Evolutionary conservation across 2,888 invertebrate genomes (phyloP), one percentile per base, ranked within the genome.

Genomic region (Papilio gigon): DNA sequence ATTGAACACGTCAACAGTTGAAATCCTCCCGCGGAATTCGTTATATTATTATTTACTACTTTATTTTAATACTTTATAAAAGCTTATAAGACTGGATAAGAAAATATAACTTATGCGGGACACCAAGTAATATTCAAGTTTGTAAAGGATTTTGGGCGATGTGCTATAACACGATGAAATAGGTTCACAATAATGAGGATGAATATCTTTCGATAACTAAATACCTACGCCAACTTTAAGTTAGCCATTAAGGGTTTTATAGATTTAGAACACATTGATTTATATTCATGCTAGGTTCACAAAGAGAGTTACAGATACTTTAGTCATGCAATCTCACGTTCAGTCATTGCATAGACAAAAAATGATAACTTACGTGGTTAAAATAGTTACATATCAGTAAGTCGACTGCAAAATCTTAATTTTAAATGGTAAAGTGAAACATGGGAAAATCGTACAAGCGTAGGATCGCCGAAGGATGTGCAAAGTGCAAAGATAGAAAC

Each of bases 261-360:
- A 40, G 6, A 17, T 27, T 30, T n/a, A 30, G 2, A 17, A 4
- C 53, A 30, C 3, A 14, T 30, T 17, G 30, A 9, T 1, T 30
- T 14, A 25, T 14, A 4, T 0, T 30, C 53, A 30, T 30, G 53
- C 53, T 30, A 50, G 50, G 25, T 56, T 56, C 30, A 30, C 30
- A 56, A 27, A 56, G 30, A 30, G n/a, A 56, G 30, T 56, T 56
- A 56, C 27, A 56, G 30, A 11, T 27, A 56, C 30, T 56, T 30
- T 27, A 14, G 8, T 14, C 53, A 30, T 30, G 30, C 53, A 56
- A 30, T 30, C n/a, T 30, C 53, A 30, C 9, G 9, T n/a, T 9
- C 14, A n/a, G 6, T 4, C 25, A 14, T 14, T 50, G 4, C 25
- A 20, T 20, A 4, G n/a, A 30, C 4, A 56, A 27, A 27, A 25